Evolutionary conservation across 1,140 invertebrate species (phyloP), one percentile per base, ranked within the genome.

Genomic region (Cyclargus thomasi): DNA sequence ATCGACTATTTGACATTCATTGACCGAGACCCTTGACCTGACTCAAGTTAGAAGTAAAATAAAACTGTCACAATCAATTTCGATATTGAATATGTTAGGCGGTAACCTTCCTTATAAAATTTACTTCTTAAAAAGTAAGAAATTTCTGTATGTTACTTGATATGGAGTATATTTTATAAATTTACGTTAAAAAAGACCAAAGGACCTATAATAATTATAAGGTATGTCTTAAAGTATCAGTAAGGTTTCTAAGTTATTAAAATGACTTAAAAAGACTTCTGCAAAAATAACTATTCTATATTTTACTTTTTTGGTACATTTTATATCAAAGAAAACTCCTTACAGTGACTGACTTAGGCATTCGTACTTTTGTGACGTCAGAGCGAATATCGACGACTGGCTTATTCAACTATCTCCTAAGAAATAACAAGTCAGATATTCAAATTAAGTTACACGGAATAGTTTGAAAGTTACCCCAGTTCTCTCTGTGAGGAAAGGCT

Each of bases 381-480:
- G 39, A 11, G 39, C 14, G 39, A 47, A 47, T 47, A 47, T 47
- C 39, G 39, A 47, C 29, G 29, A 29, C 29, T 4, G 29, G 14
- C 39, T 47, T 39, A 39, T 39, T 47, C 11, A 14, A 47, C 39
- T 47, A 47, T 47, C 39, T 8, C 17, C 18, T 59, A 10, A 59
- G 53, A n/a, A 55, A 55, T 17, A 11, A 20, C 18, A 59, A 59
- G 55, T 59, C 21, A 59, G 10, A 18, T 20, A 59, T 20, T 21
- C 55, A 59, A 59, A 59, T 59, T 20, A 59, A 59, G 11, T 17
- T 55, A 59, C 55, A 59, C 20, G 17, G 20, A 59, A 59, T 59
- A 59, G 55, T 59, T 59, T 21, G n/a, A 20, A 20, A 59, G 55
- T 59, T 59, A 59, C 18, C 20, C 55, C 55, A 59, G 55, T 59